A percentile compares a stretch with the other conserved stretches of the same genome.
phyloP scores from a whole-genome alignment of 2,888 invertebrate species.

The Spilosoma lubricipeda region DNA sequence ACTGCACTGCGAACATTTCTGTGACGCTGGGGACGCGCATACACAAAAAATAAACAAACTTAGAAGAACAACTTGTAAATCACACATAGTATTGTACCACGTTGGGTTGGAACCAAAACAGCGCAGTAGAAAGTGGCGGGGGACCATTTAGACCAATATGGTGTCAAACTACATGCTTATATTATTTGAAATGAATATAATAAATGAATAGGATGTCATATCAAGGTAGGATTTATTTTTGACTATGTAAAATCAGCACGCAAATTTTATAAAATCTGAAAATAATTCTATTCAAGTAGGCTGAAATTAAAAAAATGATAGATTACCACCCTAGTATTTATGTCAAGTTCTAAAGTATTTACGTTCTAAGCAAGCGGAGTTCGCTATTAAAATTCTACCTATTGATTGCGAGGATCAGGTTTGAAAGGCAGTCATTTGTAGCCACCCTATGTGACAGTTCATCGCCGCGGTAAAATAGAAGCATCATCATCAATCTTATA shows the following conservation, averaged over 20 bases:
- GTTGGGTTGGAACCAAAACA: too few species aligned
- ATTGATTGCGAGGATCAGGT: conserved; percentile 56
- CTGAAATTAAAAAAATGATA: neutral
- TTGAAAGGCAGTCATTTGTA: conserved; percentile 64
- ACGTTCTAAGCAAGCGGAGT: conserved; percentile 14
- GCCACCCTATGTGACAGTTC: conserved; percentile 68
- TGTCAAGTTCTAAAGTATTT: conserved; percentile 26
- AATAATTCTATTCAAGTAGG: neutral
- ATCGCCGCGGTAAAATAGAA: conserved; percentile 67
- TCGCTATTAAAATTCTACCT: conserved; percentile 51
- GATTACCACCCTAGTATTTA: neutral
- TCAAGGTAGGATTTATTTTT: too few species aligned
- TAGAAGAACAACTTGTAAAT: too few species aligned
- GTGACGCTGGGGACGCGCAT: too few species aligned
- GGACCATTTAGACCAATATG: too few species aligned
- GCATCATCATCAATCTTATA: conserved; percentile 79
- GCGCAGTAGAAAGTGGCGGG: too few species aligned
- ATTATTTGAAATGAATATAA: too few species aligned
- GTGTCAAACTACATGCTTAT: too few species aligned
- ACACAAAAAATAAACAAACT: too few species aligned
- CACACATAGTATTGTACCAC: too few species aligned
- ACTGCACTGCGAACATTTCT: neutral
- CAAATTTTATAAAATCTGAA: neutral
- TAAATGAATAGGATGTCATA: too few species aligned
- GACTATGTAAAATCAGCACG: neutral